Evolutionary conservation across 92 coral and sea anemone genomes (phyloP), one percentile per base, ranked within the genome.

Genomic region (Epizoanthus fatuus): DNA sequence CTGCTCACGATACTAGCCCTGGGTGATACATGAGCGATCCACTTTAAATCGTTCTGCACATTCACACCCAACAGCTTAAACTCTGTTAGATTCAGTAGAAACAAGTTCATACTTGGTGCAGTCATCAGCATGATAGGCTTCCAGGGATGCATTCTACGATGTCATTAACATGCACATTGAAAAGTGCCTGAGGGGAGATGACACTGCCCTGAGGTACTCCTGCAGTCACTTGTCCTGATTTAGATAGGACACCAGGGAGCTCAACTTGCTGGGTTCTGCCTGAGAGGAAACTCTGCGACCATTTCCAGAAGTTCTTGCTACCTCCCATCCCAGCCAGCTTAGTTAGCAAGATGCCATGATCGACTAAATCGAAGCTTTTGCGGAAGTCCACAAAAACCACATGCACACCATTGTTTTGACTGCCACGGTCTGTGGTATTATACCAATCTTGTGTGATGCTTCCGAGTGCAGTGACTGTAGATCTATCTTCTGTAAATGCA

Each of bases 191-290:
- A 16, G 88, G 88, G 7, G 85, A 88, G n/a, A 88, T 75, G 58
- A 84, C 89, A 54, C 77, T 75, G 20, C 92, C 80, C 55, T 84
- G 85, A 47, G 88, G 92, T 9, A 88, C 92, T 14, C 88, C 92
- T 7, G 92, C 88, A 12, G 67, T 14, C 32, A 64, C 83, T 74
- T 37, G 22, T 1, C 59, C 81, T 8, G 35, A 7, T 37, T 74
- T 13, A n/a, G 75, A 65, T 0, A 83, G 53, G 0, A 76, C 86
- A 10, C 89, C 92, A 3, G 86, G 89, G 69, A 86, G 87, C 74
- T 79, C 52, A 29, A 84, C 87, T 60, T 72, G 87, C 81, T 45
- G 51, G 16, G 80, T 59, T 44, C 81, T 38, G 2, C 55, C 58
- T 1, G 75, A 51, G 25, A 88, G 51, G 63, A 63, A 82, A 64